Base-by-base conservation (phyloP, 2,888 invertebrate genomes). In the Hemaris fuciformis region DNA sequence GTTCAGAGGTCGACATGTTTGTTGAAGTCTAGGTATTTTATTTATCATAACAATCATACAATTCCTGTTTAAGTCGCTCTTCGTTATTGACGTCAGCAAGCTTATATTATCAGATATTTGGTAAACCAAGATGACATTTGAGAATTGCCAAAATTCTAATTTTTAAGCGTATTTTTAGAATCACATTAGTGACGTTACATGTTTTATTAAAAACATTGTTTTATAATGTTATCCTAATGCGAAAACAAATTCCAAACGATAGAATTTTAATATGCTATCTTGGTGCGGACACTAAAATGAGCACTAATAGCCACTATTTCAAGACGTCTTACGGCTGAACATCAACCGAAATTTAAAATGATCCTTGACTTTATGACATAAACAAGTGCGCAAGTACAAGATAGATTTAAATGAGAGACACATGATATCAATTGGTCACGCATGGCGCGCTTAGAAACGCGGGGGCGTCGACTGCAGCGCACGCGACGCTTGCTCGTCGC, bases 401-500 rank as follows among this genome's bases (percentile, higher is more conserved):
- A 72, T 72, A 74, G 71, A 75, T 80, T 73, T 79, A 75, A 81
- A 83, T 81, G 76, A 77, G 81, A 81, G 80, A 76, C 79, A 79
- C 77, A 78, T 80, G 74, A 80, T 80, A 80, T 73, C 74, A 81
- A 83, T 83, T 84, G 84, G 87, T 87, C 89, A 88, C 88, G 89
- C 88, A 81, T 76, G 78, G 67, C 82, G 83, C 75, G 73, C 81
- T 70, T 84, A 84, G 87, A 86, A 85, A 87, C 83, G 82, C 67
- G 79, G 80, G 89, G 87, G 87, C 88, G 85, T 84, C 87, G 86
- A 84, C 85, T 84, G 81, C 67, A 67, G 65, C 66, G 64, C 88
- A 87, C 88, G 88, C 88, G 76, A 83, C 73, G 64, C 88, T 87
- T 88, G 88, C 88, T 75, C 83, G 72, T 60, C 62, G 76, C 77